phyloP scores from a whole-genome alignment of 2,113 vertebrate genomes.

The Glaucomys volans region DNA sequence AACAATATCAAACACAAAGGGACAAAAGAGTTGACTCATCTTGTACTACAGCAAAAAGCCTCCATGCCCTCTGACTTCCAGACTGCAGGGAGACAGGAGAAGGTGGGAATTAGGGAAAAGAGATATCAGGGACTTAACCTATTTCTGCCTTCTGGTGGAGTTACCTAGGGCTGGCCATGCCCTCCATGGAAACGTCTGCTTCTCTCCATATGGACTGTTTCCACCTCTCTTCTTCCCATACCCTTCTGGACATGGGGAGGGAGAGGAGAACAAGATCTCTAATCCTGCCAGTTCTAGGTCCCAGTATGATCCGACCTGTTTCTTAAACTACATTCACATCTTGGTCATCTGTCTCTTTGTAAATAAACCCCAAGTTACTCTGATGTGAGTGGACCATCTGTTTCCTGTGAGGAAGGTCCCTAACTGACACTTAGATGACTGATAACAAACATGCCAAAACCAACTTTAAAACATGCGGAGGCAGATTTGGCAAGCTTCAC shows the following conservation, averaged over 20 bases:
- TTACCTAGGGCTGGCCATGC: neutral
- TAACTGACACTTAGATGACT: slow-evolving; percentile 60
- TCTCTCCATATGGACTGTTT: neutral
- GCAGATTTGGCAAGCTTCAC: slow-evolving; percentile 46
- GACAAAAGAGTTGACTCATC: neutral
- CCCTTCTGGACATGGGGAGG: neutral
- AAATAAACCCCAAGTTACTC: slow-evolving; percentile 61
- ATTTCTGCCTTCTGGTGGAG: neutral
- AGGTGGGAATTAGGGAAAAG: neutral
- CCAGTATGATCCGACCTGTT: neutral
- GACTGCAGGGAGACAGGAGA: neutral
- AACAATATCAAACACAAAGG: neutral
- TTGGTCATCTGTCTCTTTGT: slow-evolving; percentile 57
- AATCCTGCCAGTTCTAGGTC: neutral
- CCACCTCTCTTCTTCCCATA: neutral
- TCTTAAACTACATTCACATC: slow-evolving; percentile 63
- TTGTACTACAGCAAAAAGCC: neutral
- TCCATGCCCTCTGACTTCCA: neutral
- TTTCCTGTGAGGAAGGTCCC: slow-evolving; percentile 75
- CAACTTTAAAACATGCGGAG: slow-evolving; percentile 64
- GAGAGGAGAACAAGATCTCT: neutral
- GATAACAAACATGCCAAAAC: slow-evolving; percentile 72
- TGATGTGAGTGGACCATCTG: slow-evolving; percentile 72
- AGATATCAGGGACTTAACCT: neutral
- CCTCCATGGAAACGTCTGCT: neutral